Base-by-base conservation (phyloP, 2,797 vertebrate species). In the Hippocampus kuda region DNA sequence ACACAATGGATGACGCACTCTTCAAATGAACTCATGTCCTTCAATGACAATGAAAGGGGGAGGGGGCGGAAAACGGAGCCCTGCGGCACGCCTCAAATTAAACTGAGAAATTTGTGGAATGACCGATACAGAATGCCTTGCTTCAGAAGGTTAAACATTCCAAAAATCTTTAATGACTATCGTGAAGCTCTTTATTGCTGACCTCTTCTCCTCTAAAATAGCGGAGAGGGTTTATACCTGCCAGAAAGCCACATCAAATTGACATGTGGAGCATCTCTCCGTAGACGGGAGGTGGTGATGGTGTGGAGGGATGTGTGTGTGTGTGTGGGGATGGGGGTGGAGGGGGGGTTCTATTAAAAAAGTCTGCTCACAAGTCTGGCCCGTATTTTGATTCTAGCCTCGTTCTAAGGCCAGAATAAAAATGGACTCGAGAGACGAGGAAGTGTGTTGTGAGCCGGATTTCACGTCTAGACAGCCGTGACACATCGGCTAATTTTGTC, bases 391-490 rank as follows among this genome's bases (percentile, higher is more conserved):
- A 42, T 63, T n/a, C 61, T 22, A n/a, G 38, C 20, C 61, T n/a
- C 34, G 61, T 63, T 63, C 61, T 46, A 6, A 51, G n/a, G 59
- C 56, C 56, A 41, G 53, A 69, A 57, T 49, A 65, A 59, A 22
- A 38, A 72, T 60, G 51, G 66, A 73, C 41, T 70, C 67, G 38
- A n/a, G 71, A 61, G 46, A 67, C 27, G 30, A 67, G 65, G 48
- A 26, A 30, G 24, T 26, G 46, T 18, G 16, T 9, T 30, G 46
- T 30, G 27, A 51, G 24, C 26, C 44, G 34, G 16, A 49, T 65
- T 38, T 24, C n/a, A 48, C 24, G n/a, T 65, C 44, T 46, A 65
- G 63, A 65, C 63, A 48, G 42, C 11, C 20, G 24, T 65, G 63
- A 65, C 63, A 48, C 38, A 41, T 42, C 9, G 4, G 16, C 2